Percentiles rank a stretch among this genome's conserved stretches.
These are phyloP conservation scores for Choreutis nemorana DNA, from an alignment of 2,888 invertebrate genomes.

Conservation along the genomic window DNA sequence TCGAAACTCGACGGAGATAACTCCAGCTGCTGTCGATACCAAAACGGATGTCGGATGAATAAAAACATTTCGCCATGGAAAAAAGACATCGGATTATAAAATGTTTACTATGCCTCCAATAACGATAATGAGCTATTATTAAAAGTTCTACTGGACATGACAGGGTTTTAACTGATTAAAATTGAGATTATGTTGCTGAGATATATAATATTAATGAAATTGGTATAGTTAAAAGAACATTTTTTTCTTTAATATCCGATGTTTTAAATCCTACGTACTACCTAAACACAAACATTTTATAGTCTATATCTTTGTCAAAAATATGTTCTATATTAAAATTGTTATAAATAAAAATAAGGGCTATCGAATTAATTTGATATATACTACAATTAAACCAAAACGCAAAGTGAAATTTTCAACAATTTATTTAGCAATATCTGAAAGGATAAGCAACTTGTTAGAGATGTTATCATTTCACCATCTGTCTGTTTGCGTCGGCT, in stretches of 20 bases:
- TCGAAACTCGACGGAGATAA: slow-evolving; percentile 33
- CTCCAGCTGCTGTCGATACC: slow-evolving; percentile 33
- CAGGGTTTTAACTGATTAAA: no score
- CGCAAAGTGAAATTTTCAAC: neutral
- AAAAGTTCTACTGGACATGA: no score
- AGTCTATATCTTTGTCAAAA: no score
- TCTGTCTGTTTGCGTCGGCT: slow-evolving; percentile 38
- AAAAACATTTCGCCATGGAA: slow-evolving; percentile 1
- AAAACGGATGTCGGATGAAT: slow-evolving; percentile 14
- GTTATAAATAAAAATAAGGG: slow-evolving; percentile 1
- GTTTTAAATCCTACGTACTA: no score
- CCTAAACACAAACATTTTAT: no score
- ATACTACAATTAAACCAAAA: neutral
- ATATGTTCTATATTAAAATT: neutral
- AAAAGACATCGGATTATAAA: neutral
- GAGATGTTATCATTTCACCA: slow-evolving; percentile 39
- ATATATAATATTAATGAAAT: no score
- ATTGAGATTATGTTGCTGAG: no score
- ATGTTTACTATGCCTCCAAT: no score
- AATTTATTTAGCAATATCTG: neutral
- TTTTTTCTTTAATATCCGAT: no score
- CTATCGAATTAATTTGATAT: neutral
- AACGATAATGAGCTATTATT: no score
- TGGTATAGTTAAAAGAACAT: no score
- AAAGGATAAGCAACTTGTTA: slow-evolving; percentile 14